Base-by-base conservation (phyloP, 2,888 invertebrate genomes). In the Crematogaster levior region DNA sequence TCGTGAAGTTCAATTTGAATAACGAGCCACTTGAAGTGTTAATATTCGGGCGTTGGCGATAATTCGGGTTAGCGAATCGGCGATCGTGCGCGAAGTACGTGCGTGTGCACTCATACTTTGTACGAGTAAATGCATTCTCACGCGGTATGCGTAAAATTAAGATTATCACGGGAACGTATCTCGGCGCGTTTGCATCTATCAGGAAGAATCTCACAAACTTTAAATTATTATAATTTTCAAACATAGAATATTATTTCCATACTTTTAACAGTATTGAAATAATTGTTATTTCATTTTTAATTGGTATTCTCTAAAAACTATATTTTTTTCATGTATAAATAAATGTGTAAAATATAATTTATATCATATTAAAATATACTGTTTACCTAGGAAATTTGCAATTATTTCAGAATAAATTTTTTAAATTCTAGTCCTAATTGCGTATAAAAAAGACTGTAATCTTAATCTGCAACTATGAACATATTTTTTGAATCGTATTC, bases 1-100 rank as follows among this genome's bases (percentile, higher is more conserved):
- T 85, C 86, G 86, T 82, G 81, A 90, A 89, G 80, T 85, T 73
- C 70, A 87, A 90, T 90, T 90, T 89, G 74, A 89, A 90, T 90
- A 90, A 90, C 87, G 86, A 88, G 86, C 70, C 84, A 84, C 83
- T 81, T 68, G 48, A 85, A 85, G 86, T 88, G 86, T 89, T 90
- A 89, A 90, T 90, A 89, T 86, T 89, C 81, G 84, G 68, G 81
- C 86, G 79, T 84, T 63, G 82, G 65, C 30, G 72, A 48, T 80
- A 70, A 72, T 58, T 60, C 72, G 56, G 30, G 58, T 60, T 60
- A 60, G 60, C 15, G 3, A 74, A 61, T 74, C 58, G 18, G 15
- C 7, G 46, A 21, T 60, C 46, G 46, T 60, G 60, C 73, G 34
- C 48, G 37, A 74, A 48, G 34, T 48, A n/a, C n/a, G 18, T 34